These are phyloP conservation scores for Cherax destructor DNA, from an alignment of 1,140 invertebrate genomes.

Conservation along the genomic window DNA sequence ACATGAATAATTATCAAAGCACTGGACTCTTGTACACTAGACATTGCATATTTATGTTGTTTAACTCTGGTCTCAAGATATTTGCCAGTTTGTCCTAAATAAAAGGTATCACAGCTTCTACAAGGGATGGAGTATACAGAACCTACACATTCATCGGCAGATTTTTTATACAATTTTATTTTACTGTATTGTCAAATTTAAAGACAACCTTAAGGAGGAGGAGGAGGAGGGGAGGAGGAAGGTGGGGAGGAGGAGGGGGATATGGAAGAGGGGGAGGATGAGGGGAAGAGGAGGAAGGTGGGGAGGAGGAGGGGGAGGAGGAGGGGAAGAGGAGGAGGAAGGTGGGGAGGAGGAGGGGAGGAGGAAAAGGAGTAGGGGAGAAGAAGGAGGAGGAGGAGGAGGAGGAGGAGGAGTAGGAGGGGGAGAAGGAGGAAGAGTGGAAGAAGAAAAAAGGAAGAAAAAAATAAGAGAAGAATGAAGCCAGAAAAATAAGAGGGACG, in stretches of 20 bases:
- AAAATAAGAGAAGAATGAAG: neutral
- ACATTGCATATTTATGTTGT: too few species aligned
- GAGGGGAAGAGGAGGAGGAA: neutral
- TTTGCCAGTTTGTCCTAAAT: too few species aligned
- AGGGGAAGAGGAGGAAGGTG: neutral
- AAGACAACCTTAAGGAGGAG: neutral
- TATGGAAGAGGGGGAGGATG: neutral
- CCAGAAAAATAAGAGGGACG: neutral
- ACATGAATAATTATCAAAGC: too few species aligned
- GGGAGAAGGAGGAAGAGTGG: constrained; percentile 4
- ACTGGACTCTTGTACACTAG: too few species aligned
- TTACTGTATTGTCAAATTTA: too few species aligned
- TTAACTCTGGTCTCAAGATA: too few species aligned
- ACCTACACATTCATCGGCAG: too few species aligned
- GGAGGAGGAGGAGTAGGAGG: neutral
- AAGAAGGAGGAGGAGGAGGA: neutral
- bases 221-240: neutral
- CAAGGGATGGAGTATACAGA: too few species aligned
- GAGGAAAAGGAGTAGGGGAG: too few species aligned
- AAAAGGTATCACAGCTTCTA: too few species aligned
- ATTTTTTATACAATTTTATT: too few species aligned
- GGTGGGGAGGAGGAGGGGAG: neutral
- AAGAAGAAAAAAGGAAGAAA: neutral
- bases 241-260: neutral
- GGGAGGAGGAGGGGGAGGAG: neutral